Evolutionary conservation across 2,113 vertebrate species (phyloP), one percentile per base, ranked within the genome.

Genomic region (Arizona elegans): DNA sequence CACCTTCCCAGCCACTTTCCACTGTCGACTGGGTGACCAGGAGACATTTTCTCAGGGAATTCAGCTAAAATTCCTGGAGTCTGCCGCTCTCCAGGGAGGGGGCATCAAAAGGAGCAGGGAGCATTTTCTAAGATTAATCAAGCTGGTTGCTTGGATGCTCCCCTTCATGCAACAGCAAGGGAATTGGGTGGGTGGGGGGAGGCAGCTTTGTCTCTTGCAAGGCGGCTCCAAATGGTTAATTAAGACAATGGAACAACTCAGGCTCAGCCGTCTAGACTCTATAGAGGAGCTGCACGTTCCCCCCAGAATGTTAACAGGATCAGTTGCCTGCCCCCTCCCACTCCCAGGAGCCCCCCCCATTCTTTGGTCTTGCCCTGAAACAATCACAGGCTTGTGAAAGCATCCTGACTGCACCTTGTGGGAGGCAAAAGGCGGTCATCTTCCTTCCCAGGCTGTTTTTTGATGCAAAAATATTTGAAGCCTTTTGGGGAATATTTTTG

Each of bases 211-310:
- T 97, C 96, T 96, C 94, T 94, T 95, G 93, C 92, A 92, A 94
- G 96, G 88, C 52, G 0, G 94, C 95, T 95, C 90, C 88, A 93
- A 97, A 97, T 96, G 95, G 96, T 96, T 97, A 97, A 97, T 97
- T 97, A 97, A 97, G 96, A 97, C 97, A 97, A 97, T 97, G 94
- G 97, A 92, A 96, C 96, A 96, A 96, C 96, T 1, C 94, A 75
- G 94, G 94, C 94, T 86, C 4, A 17, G 86, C 94, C 95, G 97
- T 97, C 97, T 97, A 97, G 97, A 97, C 97, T 97, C 97, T 95
- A 96, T 94, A 96, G 96, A 95, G 94, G 91, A 91, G 93, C 96
- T 59, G 55, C 95, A 95, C 92, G 92, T 95, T 95, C 97, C 96
- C 96, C 93, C 96, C 97, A 97, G 97, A 97, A 97, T 97, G 96